phyloP scores from a whole-genome alignment of 2,113 vertebrate species.

The Apistogramma diplotaenia region DNA sequence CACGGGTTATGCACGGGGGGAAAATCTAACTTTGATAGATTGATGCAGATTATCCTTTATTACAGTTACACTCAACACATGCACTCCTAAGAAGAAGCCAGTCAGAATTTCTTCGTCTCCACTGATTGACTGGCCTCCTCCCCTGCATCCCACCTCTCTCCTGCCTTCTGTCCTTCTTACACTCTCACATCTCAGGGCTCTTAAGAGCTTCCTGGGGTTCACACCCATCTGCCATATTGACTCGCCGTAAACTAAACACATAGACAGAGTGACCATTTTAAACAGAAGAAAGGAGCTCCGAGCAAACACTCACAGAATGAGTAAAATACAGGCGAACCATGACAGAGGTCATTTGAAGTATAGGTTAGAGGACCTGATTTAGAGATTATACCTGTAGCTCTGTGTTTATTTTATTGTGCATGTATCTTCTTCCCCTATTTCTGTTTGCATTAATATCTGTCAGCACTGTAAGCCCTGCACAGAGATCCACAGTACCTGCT shows the following conservation, averaged over 20 bases:
- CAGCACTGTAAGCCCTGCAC: not conserved
- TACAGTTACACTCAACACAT: not conserved
- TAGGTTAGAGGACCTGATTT: not conserved
- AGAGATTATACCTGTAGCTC: not conserved
- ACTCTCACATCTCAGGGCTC: not conserved
- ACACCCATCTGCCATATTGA: slow-evolving; percentile 66
- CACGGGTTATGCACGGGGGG: not conserved
- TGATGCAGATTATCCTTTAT: not conserved
- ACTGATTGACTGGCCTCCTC: not conserved
- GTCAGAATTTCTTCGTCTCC: not conserved
- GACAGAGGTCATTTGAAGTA: not conserved
- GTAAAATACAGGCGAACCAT: not conserved
- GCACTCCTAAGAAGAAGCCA: not conserved
- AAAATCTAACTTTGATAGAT: not conserved
- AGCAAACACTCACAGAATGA: slow-evolving; percentile 38
- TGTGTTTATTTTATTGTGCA: not conserved
- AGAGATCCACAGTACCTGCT: not conserved
- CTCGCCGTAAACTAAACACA: slow-evolving; percentile 70
- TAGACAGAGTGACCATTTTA: slow-evolving; percentile 41
- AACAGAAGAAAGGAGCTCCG: slow-evolving; percentile 35
- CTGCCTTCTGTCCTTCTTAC: not conserved
- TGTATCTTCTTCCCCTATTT: not conserved
- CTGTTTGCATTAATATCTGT: not conserved
- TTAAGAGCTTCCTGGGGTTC: slow-evolving; percentile 22
- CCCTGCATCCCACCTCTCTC: not conserved